Conservation (phyloP, 1,140 invertebrate genomes). For the Bombus waltoni region DNA sequence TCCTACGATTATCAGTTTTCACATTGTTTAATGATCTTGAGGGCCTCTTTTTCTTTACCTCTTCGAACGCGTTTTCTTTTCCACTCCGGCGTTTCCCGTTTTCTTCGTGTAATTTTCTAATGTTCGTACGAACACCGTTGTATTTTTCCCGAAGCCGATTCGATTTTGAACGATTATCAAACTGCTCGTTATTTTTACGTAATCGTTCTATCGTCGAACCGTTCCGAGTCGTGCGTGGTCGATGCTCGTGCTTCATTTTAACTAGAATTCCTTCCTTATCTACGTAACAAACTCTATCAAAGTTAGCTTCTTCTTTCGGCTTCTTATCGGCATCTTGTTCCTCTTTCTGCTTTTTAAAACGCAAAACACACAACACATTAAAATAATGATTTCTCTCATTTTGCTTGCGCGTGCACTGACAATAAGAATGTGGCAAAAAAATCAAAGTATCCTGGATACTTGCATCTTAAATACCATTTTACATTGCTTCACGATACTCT, state of each 20-base stretch:
- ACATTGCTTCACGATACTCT: slow-evolving; percentile 60
- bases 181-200: not conserved
- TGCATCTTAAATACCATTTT: slow-evolving; percentile 67
- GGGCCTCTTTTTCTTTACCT: slow-evolving; percentile 20
- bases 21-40: slow-evolving; percentile 36
- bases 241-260: slow-evolving; percentile 5
- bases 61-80: not conserved
- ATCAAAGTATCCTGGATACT: slow-evolving; percentile 52
- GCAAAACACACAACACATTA: not conserved
- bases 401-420: no score
- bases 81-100: not conserved
- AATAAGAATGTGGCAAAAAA: not conserved
- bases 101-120: not conserved
- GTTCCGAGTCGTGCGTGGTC: not conserved
- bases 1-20: slow-evolving; percentile 67
- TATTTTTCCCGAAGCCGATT: not conserved
- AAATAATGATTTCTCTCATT: not conserved
- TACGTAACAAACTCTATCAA: not conserved
- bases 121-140: no score
- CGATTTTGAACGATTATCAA: slow-evolving; percentile 1
- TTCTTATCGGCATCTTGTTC: not conserved
- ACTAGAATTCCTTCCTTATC: not conserved
- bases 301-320: not conserved
- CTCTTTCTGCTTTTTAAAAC: slow-evolving; percentile 34
- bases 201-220: not conserved